These are phyloP conservation scores for Amyelois transitella DNA, from an alignment of 1,140 invertebrate genomes.

Conservation along the genomic window DNA sequence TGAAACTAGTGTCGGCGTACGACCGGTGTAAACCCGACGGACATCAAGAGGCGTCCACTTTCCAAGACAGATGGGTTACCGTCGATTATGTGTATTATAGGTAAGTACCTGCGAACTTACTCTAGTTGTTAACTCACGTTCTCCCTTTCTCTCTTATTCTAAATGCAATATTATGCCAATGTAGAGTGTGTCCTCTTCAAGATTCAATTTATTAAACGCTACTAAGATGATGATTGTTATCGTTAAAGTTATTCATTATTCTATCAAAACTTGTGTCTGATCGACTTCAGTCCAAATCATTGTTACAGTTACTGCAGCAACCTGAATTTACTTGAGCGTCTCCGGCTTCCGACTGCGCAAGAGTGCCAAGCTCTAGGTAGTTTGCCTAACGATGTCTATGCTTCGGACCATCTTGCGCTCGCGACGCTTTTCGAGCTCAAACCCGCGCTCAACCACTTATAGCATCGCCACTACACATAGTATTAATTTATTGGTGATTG, in stretches of 20 bases:
- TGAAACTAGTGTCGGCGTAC: conserved; percentile 76
- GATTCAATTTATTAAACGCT: no score
- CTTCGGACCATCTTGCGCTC: conserved; percentile 86
- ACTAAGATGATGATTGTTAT: no score
- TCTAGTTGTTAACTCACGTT: background rate
- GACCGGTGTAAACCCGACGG: conserved; percentile 55
- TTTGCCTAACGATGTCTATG: conserved; percentile 83
- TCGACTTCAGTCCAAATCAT: no score
- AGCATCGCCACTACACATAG: no score
- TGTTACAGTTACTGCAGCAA: conserved; percentile 40
- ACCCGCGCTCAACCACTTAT: background rate
- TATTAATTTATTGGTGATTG: no score
- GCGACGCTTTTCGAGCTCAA: conserved; percentile 70
- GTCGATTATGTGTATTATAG: conserved; percentile 90
- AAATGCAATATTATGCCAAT: no score
- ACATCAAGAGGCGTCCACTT: conserved; percentile 79
- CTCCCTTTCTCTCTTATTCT: background rate
- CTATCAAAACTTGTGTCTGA: no score
- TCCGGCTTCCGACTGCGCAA: conserved; percentile 76
- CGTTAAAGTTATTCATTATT: no score
- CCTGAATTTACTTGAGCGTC: conserved; percentile 77
- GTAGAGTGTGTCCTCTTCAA: no score
- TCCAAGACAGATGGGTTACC: conserved; percentile 84
- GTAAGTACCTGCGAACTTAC: conserved; percentile 31
- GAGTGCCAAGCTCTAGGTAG: conserved; percentile 76